Evolutionary conservation across 2,888 invertebrate genomes (phyloP), one percentile per base, ranked within the genome.

Genomic region (Halocaridina rubra): DNA sequence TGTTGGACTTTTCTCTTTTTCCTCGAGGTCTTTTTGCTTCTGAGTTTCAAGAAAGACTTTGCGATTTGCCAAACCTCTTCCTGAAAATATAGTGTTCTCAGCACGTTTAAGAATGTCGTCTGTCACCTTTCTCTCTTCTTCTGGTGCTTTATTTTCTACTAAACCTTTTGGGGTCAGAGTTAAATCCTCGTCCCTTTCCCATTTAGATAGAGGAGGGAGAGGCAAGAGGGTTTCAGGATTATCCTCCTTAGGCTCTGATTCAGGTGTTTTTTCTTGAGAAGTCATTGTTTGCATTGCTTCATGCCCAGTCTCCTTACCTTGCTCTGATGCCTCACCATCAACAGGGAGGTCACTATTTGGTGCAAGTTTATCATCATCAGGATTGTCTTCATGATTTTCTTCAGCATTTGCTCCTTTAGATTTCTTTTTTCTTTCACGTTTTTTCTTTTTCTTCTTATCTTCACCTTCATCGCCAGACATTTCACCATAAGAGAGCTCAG

Each of bases 101-200:
- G 87, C 87, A 19, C 85, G 78, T 22, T 85, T 85, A 13, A 87
- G 32, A 7, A 87, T 84, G 13, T 87, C 87, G 19, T 79, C 81
- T 8, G 87, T 87, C 1, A 87, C 87, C 46, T 82, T 76, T n/a
- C 33, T 82, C 64, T 87, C 80, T 46, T 87, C 87, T 57, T 82
- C 82, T 19, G 81, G 72, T 24, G 67, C 81, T 30, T 82, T 82
- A 22, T 76, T 75, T 8, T 81, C 81, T 1, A 39, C 8, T 8
- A 61, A 30, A 2, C 27, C 59, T 53, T 84, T 82, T 5, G 76
- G 74, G 22, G 81, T 81, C 16, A 81, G 74, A 13, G 78, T 32
- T 0, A 79, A 19, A 13, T 81, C 81, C n/a, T 87, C 87, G n/a
- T 87, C 87, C 10, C 87, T 78, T 27, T 85, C 85, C 87, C 87